A percentile compares a stretch with the other conserved stretches of the same genome.
Conservation (phyloP, 2,888 invertebrate species). For the Pollenia griseotomentosa region DNA sequence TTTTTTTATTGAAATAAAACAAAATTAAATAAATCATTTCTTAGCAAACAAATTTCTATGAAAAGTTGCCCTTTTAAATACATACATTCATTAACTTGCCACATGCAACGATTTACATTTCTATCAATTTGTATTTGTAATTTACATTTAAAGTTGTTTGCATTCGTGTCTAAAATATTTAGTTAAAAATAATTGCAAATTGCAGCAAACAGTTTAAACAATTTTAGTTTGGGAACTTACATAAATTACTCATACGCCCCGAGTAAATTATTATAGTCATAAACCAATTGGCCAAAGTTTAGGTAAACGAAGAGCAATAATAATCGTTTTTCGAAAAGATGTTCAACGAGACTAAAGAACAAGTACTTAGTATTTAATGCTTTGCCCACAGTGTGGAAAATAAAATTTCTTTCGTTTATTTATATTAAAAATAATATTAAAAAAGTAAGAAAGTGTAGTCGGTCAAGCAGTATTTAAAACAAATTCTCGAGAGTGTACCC, state of each 20-base stretch:
- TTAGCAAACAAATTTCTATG: slow-evolving; percentile 24
- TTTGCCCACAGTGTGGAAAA: no score
- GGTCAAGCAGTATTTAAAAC: no score
- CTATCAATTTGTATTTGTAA: slow-evolving; percentile 54
- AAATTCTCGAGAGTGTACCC: no score
- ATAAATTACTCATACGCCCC: slow-evolving; percentile 26
- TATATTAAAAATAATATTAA: no score
- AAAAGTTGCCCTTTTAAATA: slow-evolving; percentile 20
- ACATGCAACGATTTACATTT: slow-evolving; percentile 50
- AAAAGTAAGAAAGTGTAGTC: no score
- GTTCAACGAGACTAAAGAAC: no score
- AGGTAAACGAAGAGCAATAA: no score
- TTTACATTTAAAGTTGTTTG: slow-evolving; percentile 40
- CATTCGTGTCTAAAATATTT: slow-evolving; percentile 63
- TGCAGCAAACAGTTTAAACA: slow-evolving; percentile 43
- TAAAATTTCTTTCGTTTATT: no score
- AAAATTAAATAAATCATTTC: neutral
- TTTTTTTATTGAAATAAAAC: neutral
- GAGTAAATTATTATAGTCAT: neutral
- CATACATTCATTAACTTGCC: neutral
- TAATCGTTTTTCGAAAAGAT: neutral
- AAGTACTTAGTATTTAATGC: no score
- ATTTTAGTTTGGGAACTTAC: slow-evolving; percentile 25
- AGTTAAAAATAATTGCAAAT: slow-evolving; percentile 58
- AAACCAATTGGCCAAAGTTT: slow-evolving; percentile 7